A percentile compares a stretch with the other conserved stretches of the same genome.
Evolutionary conservation across 1,140 invertebrate genomes (phyloP).

Genomic region (Chrysoperla carnea): DNA sequence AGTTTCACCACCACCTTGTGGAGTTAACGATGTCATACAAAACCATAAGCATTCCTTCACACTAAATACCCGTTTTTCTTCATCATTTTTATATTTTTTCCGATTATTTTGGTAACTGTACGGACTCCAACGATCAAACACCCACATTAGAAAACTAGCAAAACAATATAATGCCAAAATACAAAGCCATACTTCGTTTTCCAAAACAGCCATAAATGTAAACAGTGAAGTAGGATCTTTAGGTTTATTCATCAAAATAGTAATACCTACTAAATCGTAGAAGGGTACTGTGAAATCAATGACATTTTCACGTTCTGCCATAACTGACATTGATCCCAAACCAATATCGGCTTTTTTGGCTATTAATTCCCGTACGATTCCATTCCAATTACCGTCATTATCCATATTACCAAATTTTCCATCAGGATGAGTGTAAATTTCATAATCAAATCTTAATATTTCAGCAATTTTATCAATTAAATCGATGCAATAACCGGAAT

Average conservation of each 20-base stretch:
- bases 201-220: slow-evolving; percentile 92
- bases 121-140: slow-evolving; percentile 91
- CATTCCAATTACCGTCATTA: slow-evolving; percentile 76
- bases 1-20: slow-evolving; percentile 91
- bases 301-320: slow-evolving; percentile 87
- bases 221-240: slow-evolving; percentile 74
- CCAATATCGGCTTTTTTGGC: slow-evolving; percentile 84
- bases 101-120: slow-evolving; percentile 92
- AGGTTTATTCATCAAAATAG: slow-evolving; percentile 75
- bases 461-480: slow-evolving; percentile 69
- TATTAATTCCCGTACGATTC: slow-evolving; percentile 78
- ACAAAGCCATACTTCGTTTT: slow-evolving; percentile 90
- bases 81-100: slow-evolving; percentile 82
- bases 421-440: slow-evolving; percentile 60
- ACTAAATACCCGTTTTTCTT: slow-evolving; percentile 88
- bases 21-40: slow-evolving; percentile 95
- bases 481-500: slow-evolving; percentile 86
- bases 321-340: slow-evolving; percentile 71
- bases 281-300: slow-evolving; percentile 92
- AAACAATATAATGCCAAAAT: slow-evolving; percentile 91
- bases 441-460: slow-evolving; percentile 77
- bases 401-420: slow-evolving; percentile 72
- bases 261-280: slow-evolving; percentile 87
- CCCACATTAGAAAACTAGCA: slow-evolving; percentile 85
- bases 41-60: slow-evolving; percentile 97